phyloP scores from a whole-genome alignment of 2,888 invertebrate species.

The Stomorhina lunata region DNA sequence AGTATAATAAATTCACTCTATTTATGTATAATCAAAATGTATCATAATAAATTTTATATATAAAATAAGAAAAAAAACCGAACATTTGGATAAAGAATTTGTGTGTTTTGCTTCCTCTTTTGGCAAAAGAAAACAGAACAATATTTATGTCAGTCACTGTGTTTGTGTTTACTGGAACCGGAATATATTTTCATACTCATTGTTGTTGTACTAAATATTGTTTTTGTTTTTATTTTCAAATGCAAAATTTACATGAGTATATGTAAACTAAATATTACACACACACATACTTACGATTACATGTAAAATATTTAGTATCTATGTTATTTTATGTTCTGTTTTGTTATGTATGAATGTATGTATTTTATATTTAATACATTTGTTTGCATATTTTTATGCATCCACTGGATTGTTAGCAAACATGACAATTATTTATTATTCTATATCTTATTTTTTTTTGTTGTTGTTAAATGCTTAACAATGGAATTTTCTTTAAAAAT shows the following conservation, averaged over 20 bases:
- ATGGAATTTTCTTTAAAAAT: slow-evolving; percentile 32
- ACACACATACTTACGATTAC: neutral
- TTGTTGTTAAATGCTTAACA: slow-evolving; percentile 22
- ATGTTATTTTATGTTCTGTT: too few species aligned
- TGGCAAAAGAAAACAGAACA: too few species aligned
- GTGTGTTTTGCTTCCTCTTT: slow-evolving; percentile 31
- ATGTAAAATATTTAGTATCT: too few species aligned
- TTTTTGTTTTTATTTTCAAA: slow-evolving; percentile 12
- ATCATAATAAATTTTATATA: slow-evolving; percentile 62
- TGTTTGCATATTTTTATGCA: slow-evolving; percentile 28
- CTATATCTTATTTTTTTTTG: too few species aligned
- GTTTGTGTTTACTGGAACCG: slow-evolving; percentile 37
- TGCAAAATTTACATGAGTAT: slow-evolving; percentile 22
- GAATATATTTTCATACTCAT: slow-evolving; percentile 51
- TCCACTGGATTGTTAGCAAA: slow-evolving; percentile 45
- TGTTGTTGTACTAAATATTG: slow-evolving; percentile 15
- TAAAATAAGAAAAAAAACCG: slow-evolving; percentile 31
- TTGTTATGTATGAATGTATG: neutral
- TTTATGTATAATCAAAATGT: slow-evolving; percentile 58
- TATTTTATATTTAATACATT: slow-evolving; percentile 9
- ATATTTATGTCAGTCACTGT: slow-evolving; percentile 12
- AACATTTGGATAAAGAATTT: slow-evolving; percentile 20
- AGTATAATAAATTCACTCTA: slow-evolving; percentile 30
- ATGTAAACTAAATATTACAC: slow-evolving; percentile 8
- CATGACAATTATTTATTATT: slow-evolving; percentile 56